Evolutionary conservation across 2,888 invertebrate species (phyloP).

Genomic region (Epistrophe grossulariae): DNA sequence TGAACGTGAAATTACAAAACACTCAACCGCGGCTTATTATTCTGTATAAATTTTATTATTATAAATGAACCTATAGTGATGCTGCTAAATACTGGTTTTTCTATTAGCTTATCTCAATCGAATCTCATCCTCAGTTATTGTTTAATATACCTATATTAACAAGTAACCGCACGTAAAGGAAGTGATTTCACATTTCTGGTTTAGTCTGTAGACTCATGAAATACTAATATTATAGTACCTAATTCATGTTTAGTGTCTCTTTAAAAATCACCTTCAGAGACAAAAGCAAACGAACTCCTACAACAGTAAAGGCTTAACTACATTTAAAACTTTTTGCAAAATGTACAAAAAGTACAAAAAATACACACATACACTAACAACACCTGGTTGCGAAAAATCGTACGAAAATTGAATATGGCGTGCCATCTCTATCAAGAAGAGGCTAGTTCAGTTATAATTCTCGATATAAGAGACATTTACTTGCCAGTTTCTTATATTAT

Average conservation of each 20-base stretch:
- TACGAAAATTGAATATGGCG: too few relatives aligned
- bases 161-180: constrained; percentile 7
- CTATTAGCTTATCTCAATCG: too few relatives aligned
- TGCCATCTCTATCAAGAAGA: too few relatives aligned
- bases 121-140: constrained; percentile 18
- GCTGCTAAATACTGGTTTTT: constrained; percentile 29
- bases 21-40: background rate
- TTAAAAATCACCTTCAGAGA: constrained; percentile 10
- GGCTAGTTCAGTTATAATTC: too few relatives aligned
- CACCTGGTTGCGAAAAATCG: too few relatives aligned
- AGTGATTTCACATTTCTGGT: constrained; percentile 17
- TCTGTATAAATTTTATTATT: constrained; percentile 9
- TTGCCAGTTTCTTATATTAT: too few relatives aligned
- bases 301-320: too few relatives aligned
- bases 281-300: constrained; percentile 1
- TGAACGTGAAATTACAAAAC: background rate
- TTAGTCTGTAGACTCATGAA: background rate
- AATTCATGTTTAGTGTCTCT: constrained; percentile 6
- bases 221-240: constrained; percentile 8
- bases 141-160: background rate
- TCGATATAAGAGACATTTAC: too few relatives aligned
- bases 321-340: too few relatives aligned
- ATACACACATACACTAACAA: too few relatives aligned
- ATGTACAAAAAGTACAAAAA: too few relatives aligned
- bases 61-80: constrained; percentile 15